Percentiles rank a stretch among this genome's conserved stretches.
phyloP scores from a whole-genome alignment of 1,140 invertebrate species.

The Melitaea cinxia region DNA sequence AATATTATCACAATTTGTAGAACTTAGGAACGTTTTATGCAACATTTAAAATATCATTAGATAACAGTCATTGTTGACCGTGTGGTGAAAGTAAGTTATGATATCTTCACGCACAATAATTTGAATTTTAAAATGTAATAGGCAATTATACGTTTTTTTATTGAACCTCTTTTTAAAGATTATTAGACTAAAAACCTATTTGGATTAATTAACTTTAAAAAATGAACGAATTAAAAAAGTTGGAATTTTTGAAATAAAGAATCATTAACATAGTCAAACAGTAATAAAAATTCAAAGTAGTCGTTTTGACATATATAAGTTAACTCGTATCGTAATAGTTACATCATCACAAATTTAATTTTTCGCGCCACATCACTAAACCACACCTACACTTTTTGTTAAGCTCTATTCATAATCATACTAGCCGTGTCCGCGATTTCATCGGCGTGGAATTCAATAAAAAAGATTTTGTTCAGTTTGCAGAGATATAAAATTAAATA shows the following conservation, averaged over 20 bases:
- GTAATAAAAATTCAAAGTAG: slow-evolving; percentile 6
- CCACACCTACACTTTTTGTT: slow-evolving; percentile 7
- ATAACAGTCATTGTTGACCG: slow-evolving; percentile 50
- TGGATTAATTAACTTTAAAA: no score
- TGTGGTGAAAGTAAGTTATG: slow-evolving; percentile 52
- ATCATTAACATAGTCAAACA: background rate
- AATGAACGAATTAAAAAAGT: no score
- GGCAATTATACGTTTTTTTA: background rate
- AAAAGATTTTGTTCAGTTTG: no score
- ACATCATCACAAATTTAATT: slow-evolving; percentile 45
- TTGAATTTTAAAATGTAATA: background rate
- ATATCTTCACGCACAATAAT: slow-evolving; percentile 14
- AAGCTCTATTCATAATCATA: background rate
- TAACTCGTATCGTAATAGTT: slow-evolving; percentile 27
- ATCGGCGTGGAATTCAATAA: no score
- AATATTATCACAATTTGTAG: background rate
- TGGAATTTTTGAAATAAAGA: background rate
- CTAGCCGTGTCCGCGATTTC: no score
- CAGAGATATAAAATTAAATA: no score
- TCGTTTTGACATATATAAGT: slow-evolving; percentile 3
- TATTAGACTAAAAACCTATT: no score
- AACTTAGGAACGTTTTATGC: slow-evolving; percentile 8
- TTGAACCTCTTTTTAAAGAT: no score
- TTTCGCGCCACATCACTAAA: slow-evolving; percentile 35
- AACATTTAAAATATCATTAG: slow-evolving; percentile 55